These are phyloP conservation scores for Antigone vipio DNA, from an alignment of 2,113 vertebrate genomes.

Conservation along the genomic window DNA sequence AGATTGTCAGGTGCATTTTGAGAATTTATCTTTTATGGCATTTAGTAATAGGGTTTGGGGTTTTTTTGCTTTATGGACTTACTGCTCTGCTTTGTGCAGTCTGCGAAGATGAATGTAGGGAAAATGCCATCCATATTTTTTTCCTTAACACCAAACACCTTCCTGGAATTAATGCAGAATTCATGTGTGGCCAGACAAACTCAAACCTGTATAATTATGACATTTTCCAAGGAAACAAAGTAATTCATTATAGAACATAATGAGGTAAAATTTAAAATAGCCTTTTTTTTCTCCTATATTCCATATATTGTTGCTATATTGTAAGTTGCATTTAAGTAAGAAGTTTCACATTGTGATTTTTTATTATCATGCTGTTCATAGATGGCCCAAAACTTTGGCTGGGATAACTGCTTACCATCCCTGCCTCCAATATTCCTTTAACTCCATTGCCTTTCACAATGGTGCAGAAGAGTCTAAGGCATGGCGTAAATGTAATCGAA, in stretches of 20 bases:
- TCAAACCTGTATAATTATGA: background rate
- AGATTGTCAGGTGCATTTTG: background rate
- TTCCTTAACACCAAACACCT: background rate
- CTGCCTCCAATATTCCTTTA: constrained; percentile 77
- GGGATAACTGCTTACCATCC: constrained; percentile 83
- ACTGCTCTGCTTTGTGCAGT: background rate
- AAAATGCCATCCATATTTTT: background rate
- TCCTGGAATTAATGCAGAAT: background rate
- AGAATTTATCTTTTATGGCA: background rate
- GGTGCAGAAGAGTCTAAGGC: constrained; percentile 77
- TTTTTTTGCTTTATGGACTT: background rate
- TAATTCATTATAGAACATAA: background rate
- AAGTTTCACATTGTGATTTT: background rate
- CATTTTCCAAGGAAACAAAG: background rate
- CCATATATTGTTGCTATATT: background rate
- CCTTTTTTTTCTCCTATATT: background rate
- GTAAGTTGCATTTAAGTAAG: background rate
- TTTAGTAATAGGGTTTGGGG: background rate
- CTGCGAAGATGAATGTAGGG: background rate
- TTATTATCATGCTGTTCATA: constrained; percentile 43
- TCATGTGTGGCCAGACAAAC: background rate
- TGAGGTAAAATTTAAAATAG: background rate
- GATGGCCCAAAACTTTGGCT: constrained; percentile 89
- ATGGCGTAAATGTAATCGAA: constrained; percentile 84
- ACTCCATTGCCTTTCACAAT: constrained; percentile 41